Conservation (phyloP, 2,113 vertebrate species). For the Tichodroma muraria region DNA sequence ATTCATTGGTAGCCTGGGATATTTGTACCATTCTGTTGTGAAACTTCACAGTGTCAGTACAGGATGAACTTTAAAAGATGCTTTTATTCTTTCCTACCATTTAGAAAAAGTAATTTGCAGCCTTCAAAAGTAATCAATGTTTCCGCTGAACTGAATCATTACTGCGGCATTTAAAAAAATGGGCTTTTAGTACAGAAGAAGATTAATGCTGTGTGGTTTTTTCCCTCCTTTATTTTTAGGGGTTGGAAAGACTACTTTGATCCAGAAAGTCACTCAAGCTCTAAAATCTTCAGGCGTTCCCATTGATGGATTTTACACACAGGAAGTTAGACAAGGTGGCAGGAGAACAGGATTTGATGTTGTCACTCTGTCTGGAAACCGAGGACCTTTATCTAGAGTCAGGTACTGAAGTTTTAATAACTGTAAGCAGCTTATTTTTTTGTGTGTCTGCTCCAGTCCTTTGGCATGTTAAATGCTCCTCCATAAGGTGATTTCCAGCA, state of each 20-base stretch:
- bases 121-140: not conserved
- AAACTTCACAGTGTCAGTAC: not conserved
- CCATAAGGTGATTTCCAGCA: not conserved
- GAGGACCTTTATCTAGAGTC: slow-evolving; percentile 84
- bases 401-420: slow-evolving; percentile 72
- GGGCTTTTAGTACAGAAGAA: not conserved
- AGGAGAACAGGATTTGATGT: slow-evolving; percentile 93
- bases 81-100: not conserved
- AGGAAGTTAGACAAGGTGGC: slow-evolving; percentile 87
- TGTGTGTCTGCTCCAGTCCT: not conserved
- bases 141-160: not conserved
- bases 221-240: slow-evolving; percentile 66
- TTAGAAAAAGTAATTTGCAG: not conserved
- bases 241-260: slow-evolving; percentile 92
- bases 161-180: not conserved
- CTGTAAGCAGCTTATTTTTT: not conserved
- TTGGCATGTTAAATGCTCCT: not conserved
- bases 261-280: slow-evolving; percentile 83
- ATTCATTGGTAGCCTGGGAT: not conserved
- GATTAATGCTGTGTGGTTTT: not conserved
- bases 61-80: not conserved
- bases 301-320: slow-evolving; percentile 91
- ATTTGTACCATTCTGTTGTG: not conserved
- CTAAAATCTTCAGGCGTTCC: slow-evolving; percentile 72
- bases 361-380: slow-evolving; percentile 83